Evolutionary conservation across 1,140 invertebrate species (phyloP), one percentile per base, ranked within the genome.

Genomic region (Fopius arisanus): DNA sequence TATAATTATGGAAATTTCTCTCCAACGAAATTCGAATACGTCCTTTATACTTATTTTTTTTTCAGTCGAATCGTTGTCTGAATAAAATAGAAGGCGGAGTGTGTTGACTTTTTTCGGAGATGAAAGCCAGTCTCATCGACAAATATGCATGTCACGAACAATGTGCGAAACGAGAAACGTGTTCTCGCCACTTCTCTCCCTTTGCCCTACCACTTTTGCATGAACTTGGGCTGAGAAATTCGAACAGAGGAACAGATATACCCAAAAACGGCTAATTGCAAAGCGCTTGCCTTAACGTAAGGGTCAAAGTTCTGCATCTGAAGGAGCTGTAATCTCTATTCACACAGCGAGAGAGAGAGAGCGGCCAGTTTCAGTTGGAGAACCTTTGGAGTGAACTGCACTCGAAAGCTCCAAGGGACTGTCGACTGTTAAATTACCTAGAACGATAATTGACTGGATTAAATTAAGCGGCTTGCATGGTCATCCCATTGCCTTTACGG

Each of bases 1-100:
- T 59, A 77, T 81, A 81, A 81, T 81, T 81, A 81, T 81, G 79
- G 70, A 81, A 80, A 81, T 81, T 77, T 70, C 9, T 54, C 68
- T n/a, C 48, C 54, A 21, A 54, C 70, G 54, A 31, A 16, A 43
- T 59, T 14, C 14, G 48, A 73, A 26, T 33, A 29, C 63, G 21
- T 67, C 19, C 26, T 41, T 23, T 29, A 29, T 70, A 54, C n/a
- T n/a, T n/a, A n/a, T n/a, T 43, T 69, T 62, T 21, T 70, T 33
- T 43, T 43, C 37, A 21, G 1, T n/a, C 66, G 12, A 67, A 67
- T 67, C 54, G 54, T 26, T 59, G 54, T 59, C 14, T 67, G 29
- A 67, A 67, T 67, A 40, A 67, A 33, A 21, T 37, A 37, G 29
- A 5, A 33, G 9, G 31, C 29, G 63, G 37, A 37, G 29, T 66